Evolutionary conservation across 2,888 invertebrate genomes (phyloP).

Genomic region (Drosophila meridiana): DNA sequence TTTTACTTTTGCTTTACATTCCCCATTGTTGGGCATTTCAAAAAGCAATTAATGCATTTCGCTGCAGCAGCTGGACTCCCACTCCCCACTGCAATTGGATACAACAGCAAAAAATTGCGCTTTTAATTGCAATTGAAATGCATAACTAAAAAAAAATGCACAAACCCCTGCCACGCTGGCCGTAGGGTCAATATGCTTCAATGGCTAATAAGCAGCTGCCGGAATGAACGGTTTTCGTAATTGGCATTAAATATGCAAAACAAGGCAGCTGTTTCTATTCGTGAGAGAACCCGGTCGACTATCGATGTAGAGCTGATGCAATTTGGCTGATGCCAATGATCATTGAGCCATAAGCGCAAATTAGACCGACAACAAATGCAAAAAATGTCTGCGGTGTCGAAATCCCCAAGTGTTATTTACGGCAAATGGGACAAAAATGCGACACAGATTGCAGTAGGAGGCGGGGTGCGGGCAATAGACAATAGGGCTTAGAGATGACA

Average conservation of each 20-base stretch:
- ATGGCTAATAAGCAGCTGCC: slow-evolving; percentile 24
- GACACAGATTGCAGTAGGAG: neutral
- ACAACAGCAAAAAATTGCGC: neutral
- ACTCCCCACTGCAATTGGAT: neutral
- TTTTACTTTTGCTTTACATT: neutral
- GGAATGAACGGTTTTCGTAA: slow-evolving; percentile 24
- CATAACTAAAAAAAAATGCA: slow-evolving; percentile 4
- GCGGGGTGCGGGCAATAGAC: neutral
- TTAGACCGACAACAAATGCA: slow-evolving; percentile 9
- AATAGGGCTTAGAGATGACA: slow-evolving; percentile 1
- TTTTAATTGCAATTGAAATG: slow-evolving; percentile 9
- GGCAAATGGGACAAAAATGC: slow-evolving; percentile 32
- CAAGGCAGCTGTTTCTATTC: slow-evolving; percentile 5
- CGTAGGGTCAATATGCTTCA: slow-evolving; percentile 5
- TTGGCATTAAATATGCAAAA: slow-evolving; percentile 45
- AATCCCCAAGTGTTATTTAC: slow-evolving; percentile 55
- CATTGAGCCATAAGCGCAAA: slow-evolving; percentile 23
- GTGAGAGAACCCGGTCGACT: slow-evolving; percentile 29
- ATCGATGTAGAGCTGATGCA: slow-evolving; percentile 43
- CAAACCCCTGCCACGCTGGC: too few relatives aligned
- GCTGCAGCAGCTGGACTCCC: slow-evolving; percentile 6
- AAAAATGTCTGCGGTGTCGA: slow-evolving; percentile 29
- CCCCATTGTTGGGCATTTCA: slow-evolving; percentile 7
- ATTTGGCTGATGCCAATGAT: slow-evolving; percentile 33
- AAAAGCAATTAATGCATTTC: slow-evolving; percentile 27